A percentile compares a stretch with the other conserved stretches of the same genome.
Conservation (phyloP, 2,113 vertebrate genomes). For the Amphiprion percula region DNA sequence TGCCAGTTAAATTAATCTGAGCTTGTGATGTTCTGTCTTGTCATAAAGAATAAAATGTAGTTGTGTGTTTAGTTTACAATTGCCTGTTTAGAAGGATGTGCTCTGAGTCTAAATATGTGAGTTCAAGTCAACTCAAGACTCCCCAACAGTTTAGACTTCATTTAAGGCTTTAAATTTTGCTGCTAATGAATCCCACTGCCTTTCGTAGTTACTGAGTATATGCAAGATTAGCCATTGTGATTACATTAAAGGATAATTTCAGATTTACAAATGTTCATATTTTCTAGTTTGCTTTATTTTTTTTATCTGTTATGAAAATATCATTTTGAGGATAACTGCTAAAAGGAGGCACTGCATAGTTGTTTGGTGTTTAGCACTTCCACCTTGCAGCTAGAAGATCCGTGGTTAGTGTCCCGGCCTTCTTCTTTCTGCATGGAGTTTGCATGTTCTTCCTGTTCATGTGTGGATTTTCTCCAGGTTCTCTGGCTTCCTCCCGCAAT, state of each 20-base stretch:
- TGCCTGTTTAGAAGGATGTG: neutral
- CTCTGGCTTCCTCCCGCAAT: too few relatives aligned
- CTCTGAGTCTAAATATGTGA: neutral
- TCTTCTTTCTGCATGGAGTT: too few relatives aligned
- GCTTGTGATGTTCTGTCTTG: neutral
- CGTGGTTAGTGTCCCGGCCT: too few relatives aligned
- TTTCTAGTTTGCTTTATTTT: neutral
- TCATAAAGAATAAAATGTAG: too few relatives aligned
- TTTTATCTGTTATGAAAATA: neutral
- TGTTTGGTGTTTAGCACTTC: too few relatives aligned
- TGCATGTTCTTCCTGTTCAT: too few relatives aligned
- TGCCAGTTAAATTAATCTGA: neutral
- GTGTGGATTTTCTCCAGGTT: too few relatives aligned
- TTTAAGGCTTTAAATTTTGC: neutral
- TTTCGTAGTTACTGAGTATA: neutral
- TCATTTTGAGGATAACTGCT: neutral
- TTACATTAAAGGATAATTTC: neutral
- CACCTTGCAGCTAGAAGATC: too few relatives aligned
- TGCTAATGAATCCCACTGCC: constrained; percentile 16
- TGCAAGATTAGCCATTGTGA: neutral
- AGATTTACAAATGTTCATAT: neutral
- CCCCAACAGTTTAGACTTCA: neutral
- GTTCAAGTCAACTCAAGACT: constrained; percentile 2
- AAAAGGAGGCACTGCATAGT: too few relatives aligned
- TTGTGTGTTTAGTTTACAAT: neutral